Base-by-base conservation (phyloP, 2,888 invertebrate species). In the Heliconius charithonia region DNA sequence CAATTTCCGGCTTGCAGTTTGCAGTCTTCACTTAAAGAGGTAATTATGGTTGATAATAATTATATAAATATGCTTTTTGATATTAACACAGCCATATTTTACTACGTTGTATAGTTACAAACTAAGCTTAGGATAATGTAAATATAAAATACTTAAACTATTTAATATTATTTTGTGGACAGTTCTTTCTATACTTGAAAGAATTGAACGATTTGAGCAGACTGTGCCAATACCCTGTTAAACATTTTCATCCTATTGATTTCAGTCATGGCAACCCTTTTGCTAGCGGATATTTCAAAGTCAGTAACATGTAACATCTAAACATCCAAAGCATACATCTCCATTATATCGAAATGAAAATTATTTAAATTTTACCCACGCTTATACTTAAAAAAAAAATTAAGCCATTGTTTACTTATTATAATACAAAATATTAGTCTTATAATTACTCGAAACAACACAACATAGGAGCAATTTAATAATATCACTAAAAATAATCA, bases 71-170 rank as follows among this genome's bases (percentile, higher is more conserved):
- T 91, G 89, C 86, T 91, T 93, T 94, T 94, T 92, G 93, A 93
- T 93, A 92, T 92, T 89, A 91, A 92, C 95, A 94, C 95, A 94
- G 94, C 94, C 94, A 93, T 93, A 89, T 91, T 90, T 91, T 89
- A 87, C 88, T 87, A 85, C 83, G 82, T 84, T 84, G 81, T 85
- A 85, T 84, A 83, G 85, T 84, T 84, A 83, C 80, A 37, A 80
- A 82, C 84, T 85, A 84, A 84, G 75, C 83, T 81, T 85, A 85
- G 81, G 72, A 73, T 83, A 84, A 80, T 80, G 81, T 82, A 81
- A 81, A 81, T 84, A 85, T 83, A 83, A 84, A 84, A 84, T 82
- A 83, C 83, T 84, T 84, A 84, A 51, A 84, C 81, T 84, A 85
- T 82, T 80, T 83, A 82, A 86, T 86, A 81, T 41, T 87, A 85